phyloP scores from a whole-genome alignment of 2,113 vertebrate species.

The Caranx ignobilis region DNA sequence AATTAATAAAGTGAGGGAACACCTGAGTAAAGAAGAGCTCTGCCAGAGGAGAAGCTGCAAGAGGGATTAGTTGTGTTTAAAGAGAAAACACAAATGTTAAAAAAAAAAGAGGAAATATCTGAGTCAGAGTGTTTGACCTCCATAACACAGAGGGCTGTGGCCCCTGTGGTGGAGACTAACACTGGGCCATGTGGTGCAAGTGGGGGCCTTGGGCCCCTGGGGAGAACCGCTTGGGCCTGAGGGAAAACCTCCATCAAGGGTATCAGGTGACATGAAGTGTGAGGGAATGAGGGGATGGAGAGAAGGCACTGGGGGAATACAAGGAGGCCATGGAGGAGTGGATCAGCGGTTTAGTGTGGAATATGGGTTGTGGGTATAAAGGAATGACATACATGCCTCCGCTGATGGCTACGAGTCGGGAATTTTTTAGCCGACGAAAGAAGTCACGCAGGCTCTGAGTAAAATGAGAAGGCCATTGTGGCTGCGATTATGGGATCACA shows the following conservation, averaged over 20 bases:
- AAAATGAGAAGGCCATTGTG: slow-evolving; percentile 72
- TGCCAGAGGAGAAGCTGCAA: slow-evolving; percentile 42
- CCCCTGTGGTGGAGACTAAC: not conserved
- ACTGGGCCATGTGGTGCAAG: slow-evolving; percentile 60
- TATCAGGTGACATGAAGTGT: slow-evolving; percentile 74
- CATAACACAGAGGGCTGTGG: slow-evolving; percentile 32
- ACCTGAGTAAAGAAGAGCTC: slow-evolving; percentile 58
- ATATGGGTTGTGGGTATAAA: slow-evolving; percentile 44
- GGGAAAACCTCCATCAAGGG: slow-evolving; percentile 65
- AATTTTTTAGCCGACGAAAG: slow-evolving; percentile 50
- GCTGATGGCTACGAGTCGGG: slow-evolving; percentile 36
- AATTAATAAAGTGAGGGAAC: slow-evolving; percentile 43
- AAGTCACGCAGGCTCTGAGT: slow-evolving; percentile 55
- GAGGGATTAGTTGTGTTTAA: slow-evolving; percentile 57
- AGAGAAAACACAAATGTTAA: slow-evolving; percentile 63
- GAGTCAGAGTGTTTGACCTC: slow-evolving; percentile 57
- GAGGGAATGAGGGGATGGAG: slow-evolving; percentile 27
- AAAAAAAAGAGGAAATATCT: slow-evolving; percentile 70
- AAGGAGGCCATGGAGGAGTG: slow-evolving; percentile 16
- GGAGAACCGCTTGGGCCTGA: slow-evolving; percentile 46
- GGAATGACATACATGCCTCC: slow-evolving; percentile 49
- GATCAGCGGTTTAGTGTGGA: slow-evolving; percentile 36
- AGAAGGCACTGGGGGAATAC: slow-evolving; percentile 4
- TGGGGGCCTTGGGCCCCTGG: slow-evolving; percentile 6
- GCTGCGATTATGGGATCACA: slow-evolving; percentile 45